Conservation (phyloP, 2,113 vertebrate species). For the Halichoeres trimaculatus region DNA sequence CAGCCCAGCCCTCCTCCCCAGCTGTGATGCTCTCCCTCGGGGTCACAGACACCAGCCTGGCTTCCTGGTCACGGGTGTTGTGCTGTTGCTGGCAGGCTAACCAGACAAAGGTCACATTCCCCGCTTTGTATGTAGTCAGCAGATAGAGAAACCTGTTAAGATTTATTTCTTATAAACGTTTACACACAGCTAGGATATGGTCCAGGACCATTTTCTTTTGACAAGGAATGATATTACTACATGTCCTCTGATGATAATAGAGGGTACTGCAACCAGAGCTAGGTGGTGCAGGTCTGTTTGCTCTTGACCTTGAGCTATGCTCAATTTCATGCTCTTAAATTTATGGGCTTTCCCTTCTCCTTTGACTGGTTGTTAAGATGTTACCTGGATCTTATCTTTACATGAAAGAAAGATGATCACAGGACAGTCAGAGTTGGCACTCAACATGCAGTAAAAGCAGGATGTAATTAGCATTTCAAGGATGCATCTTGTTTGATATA, state of each 20-base stretch:
- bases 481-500: conserved; percentile 8
- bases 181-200: neutral
- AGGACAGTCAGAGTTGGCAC: neutral
- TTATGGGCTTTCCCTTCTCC: neutral
- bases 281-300: neutral
- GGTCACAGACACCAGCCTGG: conserved; percentile 38
- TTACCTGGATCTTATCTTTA: neutral
- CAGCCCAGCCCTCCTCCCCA: conserved; percentile 37
- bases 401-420: neutral
- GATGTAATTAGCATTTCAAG: neutral
- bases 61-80: conserved; percentile 52
- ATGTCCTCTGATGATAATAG: neutral
- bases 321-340: neutral
- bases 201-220: conserved; percentile 6
- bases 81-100: conserved; percentile 41
- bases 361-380: conserved; percentile 1
- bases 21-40: conserved; percentile 46
- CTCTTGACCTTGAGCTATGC: conserved; percentile 48
- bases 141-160: conserved; percentile 20
- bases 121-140: conserved; percentile 31
- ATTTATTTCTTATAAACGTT: conserved; percentile 12
- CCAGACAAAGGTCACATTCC: conserved; percentile 56
- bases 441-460: neutral
- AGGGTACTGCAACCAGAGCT: conserved; percentile 1
- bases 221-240: neutral